Evolutionary conservation across 2,888 invertebrate genomes (phyloP), one percentile per base, ranked within the genome.

Genomic region (Oscheius onirici): DNA sequence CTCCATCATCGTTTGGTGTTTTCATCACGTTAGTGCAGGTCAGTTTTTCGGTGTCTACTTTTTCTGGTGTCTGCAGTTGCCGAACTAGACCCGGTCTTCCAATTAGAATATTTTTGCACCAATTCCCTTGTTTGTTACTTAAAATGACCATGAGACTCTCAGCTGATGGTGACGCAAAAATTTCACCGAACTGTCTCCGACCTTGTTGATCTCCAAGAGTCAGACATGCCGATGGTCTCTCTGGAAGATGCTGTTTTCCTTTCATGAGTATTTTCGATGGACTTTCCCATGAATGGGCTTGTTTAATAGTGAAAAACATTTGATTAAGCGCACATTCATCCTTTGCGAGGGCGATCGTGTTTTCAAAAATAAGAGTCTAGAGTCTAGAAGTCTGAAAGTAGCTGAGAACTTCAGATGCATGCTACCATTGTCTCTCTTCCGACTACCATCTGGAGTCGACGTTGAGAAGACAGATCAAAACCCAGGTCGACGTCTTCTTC

Each of bases 401-500:
- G 34, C 8, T 8, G 8, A 0, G 34, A 34, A 34, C 28, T 60
- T 11, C 41, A 69, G 69, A 26, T 8, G 40, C 26, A 11, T 79
- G 79, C 40, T 77, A 75, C 55, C 58, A 72, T 46, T 79, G 79
- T 57, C 22, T 75, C 3, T 74, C 76, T 1, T 71, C 72, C 1
- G 79, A 79, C 43, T 61, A 67, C 13, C 71, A 75, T 13, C 72
- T 77, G 52, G 67, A 74, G 26, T 75, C 79, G 13, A 67, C 75
- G 6, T 57, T 77, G n/a, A 72, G 77, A 22, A 63, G 79, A 17
- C 79, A 79, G 54, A 60, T 79, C 1, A 75, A 72, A 43, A 79
- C 77, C 3, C 79, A 79, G 60, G 68, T 70, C 20, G 79, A 79
- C 65, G 63, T 79, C 17, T 79, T 77, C 71, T 77, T 79, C 63